Evolutionary conservation across 2,797 vertebrate genomes (phyloP).

Genomic region (Chanos chanos): DNA sequence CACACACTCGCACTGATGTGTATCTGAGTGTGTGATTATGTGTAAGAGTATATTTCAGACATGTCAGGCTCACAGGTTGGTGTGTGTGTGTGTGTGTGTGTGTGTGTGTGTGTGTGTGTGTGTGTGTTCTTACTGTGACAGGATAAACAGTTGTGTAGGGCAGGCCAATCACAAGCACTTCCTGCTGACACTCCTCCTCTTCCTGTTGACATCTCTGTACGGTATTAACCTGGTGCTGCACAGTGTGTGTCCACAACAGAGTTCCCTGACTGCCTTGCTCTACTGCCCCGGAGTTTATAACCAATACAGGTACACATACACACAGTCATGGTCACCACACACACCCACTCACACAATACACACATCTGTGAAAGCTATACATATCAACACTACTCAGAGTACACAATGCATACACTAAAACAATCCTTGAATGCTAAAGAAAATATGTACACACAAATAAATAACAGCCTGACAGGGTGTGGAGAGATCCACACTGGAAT

Average conservation of each 20-base stretch:
- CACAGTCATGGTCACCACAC: not conserved
- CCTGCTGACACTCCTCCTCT: slow-evolving; percentile 84
- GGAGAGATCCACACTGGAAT: too few relatives aligned
- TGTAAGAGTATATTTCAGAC: too few relatives aligned
- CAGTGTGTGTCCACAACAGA: slow-evolving; percentile 79
- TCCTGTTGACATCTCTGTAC: slow-evolving; percentile 87
- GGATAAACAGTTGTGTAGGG: slow-evolving; percentile 97
- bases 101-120: too few relatives aligned
- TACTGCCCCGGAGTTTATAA: slow-evolving; percentile 93
- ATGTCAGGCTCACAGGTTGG: not conserved
- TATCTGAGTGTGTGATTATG: not conserved
- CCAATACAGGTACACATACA: slow-evolving; percentile 81
- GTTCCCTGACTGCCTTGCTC: slow-evolving; percentile 77
- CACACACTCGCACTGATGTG: not conserved
- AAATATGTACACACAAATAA: too few relatives aligned
- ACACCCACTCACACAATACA: slow-evolving; percentile 1
- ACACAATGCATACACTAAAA: too few relatives aligned
- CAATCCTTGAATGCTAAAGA: too few relatives aligned
- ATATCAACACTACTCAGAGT: too few relatives aligned
- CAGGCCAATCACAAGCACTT: slow-evolving; percentile 91
- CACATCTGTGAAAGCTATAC: not conserved
- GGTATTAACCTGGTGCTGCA: slow-evolving; percentile 86
- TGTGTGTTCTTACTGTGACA: slow-evolving; percentile 51
- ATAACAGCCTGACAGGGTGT: too few relatives aligned
- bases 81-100: slow-evolving; percentile 20